Percentiles rank a stretch among this genome's conserved stretches.
phyloP scores from a whole-genome alignment of 2,797 vertebrate genomes.

The Bradypus variegatus region DNA sequence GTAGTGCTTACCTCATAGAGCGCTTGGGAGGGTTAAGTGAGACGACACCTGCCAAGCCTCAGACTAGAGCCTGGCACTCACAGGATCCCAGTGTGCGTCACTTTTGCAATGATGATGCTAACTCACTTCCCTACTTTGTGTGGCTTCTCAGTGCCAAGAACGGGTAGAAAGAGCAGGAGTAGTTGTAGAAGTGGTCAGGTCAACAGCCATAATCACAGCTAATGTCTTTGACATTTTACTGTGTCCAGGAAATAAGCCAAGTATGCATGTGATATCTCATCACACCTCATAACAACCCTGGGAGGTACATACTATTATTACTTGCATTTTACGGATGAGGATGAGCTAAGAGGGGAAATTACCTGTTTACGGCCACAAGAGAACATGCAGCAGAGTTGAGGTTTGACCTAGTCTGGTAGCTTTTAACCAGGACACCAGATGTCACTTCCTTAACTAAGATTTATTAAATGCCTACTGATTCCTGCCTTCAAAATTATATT shows the following conservation, averaged over 20 bases:
- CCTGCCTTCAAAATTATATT: background rate
- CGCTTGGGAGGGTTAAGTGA: background rate
- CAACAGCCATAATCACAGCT: background rate
- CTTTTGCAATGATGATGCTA: fast-evolving
- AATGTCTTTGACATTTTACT: background rate
- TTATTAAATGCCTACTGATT: background rate
- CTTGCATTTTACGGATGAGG: background rate
- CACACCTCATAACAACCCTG: background rate
- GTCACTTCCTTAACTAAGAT: background rate
- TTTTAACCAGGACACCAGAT: background rate
- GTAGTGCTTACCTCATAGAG: background rate
- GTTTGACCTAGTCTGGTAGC: background rate
- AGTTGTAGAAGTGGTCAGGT: no score
- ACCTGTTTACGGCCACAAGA: background rate
- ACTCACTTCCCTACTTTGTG: background rate
- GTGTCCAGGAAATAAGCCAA: background rate
- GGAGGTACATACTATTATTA: background rate
- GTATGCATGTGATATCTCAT: background rate
- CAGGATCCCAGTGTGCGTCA: fast-evolving
- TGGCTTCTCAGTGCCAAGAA: background rate
- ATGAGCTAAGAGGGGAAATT: background rate
- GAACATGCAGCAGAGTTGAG: background rate
- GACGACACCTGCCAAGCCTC: background rate
- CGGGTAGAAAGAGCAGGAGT: background rate
- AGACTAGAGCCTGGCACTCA: no score